Base-by-base conservation (phyloP, 64 coral and sea anemone species). In the Montipora capricornis region DNA sequence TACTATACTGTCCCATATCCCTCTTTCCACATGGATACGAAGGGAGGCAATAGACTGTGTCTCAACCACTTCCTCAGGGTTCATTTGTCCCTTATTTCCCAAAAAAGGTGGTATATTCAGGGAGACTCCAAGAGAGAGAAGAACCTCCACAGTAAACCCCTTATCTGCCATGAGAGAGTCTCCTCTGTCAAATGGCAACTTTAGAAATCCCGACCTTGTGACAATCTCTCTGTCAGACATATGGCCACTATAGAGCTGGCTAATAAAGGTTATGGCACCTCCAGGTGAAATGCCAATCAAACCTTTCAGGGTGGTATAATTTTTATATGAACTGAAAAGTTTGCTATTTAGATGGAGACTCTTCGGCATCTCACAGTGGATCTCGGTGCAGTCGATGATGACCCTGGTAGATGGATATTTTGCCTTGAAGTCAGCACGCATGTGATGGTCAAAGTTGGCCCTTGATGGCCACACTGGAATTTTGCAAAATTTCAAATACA, bases 1-100 rank as follows among this genome's bases (percentile, higher is more conserved):
- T 6, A 81, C 20, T 61, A 81, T 44, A 16, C 79, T 57, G 49
- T 81, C 79, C 49, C 49, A 81, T 57, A 81, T 81, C 49, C 57
- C 29, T 7, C 74, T 20, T 12, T 76, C 74, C 5, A 47, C 37
- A 24, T 76, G 74, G 44, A 76, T 76, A 26, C 20, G 74, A 45
- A 76, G 29, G 26, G 29, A 1, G 29, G 2, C 70, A 76, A 76
- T 76, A 46, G 20, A 6, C 12, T 76, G 24, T 76, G 74, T 45
- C 20, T 45, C n/a, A 20, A 76, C 29, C n/a, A 45, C 74, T 12
- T 76, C 74, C 29, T 76, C 29, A 11, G 74, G 6, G 5, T 7
- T 46, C 0, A 76, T 76, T 46, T 76, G 24, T 0, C 49, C 49
- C 14, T 45, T 46, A 0, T 3, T 52, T 61, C 74, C 74, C 16